A percentile compares a stretch with the other conserved stretches of the same genome.
These are phyloP conservation scores for Hyppa rectilinea DNA, from an alignment of 2,888 invertebrate genomes.

Conservation along the genomic window DNA sequence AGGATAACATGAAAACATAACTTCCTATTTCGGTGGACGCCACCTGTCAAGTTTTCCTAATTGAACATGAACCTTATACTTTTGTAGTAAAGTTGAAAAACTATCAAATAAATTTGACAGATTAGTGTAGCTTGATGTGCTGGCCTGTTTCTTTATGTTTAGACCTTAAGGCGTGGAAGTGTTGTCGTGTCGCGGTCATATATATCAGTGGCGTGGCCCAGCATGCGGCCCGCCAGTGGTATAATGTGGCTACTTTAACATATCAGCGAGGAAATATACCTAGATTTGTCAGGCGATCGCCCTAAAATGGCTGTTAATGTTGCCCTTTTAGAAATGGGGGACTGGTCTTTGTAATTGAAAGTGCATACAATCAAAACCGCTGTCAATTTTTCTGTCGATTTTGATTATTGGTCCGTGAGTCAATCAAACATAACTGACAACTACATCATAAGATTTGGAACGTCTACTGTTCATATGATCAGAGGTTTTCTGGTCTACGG, in stretches of 20 bases:
- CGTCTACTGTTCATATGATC: not conserved
- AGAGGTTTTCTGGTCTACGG: not conserved
- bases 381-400: not conserved
- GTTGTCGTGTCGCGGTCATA: constrained; percentile 64
- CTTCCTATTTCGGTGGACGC: too few species aligned
- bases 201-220: constrained; percentile 64
- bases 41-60: too few species aligned
- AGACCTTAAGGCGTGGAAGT: constrained; percentile 53
- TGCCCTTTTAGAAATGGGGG: constrained; percentile 26
- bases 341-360: not conserved
- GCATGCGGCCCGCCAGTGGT: constrained; percentile 54
- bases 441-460: not conserved
- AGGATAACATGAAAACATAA: not conserved
- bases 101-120: too few species aligned
- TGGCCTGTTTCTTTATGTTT: constrained; percentile 10
- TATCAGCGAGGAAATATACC: constrained; percentile 66
- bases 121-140: too few species aligned
- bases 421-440: not conserved
- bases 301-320: constrained; percentile 48
- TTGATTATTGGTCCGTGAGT: not conserved
- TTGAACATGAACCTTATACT: too few species aligned
- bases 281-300: constrained; percentile 69
- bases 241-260: constrained; percentile 66
- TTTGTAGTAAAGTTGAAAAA: too few species aligned
- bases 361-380: not conserved